Conservation (phyloP, 1,140 invertebrate genomes). For the Manduca sexta region DNA sequence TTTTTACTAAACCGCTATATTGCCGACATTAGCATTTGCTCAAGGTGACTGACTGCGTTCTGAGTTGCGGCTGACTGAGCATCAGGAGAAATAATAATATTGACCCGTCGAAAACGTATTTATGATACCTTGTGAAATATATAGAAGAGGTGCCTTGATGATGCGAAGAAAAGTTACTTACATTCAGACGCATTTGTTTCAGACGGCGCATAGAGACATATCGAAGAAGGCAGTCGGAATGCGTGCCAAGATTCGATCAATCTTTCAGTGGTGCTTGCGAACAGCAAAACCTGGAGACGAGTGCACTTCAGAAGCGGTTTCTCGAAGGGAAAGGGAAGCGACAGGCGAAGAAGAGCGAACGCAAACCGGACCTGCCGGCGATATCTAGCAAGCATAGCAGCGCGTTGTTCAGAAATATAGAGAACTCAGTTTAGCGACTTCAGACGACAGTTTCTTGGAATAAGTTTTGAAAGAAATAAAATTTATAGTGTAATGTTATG, state of each 20-base stretch:
- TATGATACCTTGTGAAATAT: too few relatives aligned
- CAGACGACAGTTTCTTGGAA: too few relatives aligned
- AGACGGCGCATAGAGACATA: constrained; percentile 89
- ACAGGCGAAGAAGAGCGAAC: constrained; percentile 85
- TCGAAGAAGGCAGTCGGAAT: constrained; percentile 83
- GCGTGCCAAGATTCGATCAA: constrained; percentile 84
- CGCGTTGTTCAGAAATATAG: constrained; percentile 69
- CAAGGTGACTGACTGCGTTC: constrained; percentile 64
- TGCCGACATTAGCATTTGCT: constrained; percentile 64
- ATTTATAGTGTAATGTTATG: too few relatives aligned
- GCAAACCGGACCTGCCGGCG: constrained; percentile 73
- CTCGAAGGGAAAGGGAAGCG: constrained; percentile 89
- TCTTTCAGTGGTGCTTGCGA: constrained; percentile 85
- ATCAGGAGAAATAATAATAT: constrained; percentile 42
- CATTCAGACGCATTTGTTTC: constrained; percentile 45
- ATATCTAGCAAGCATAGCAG: constrained; percentile 75
- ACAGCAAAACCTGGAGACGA: constrained; percentile 87
- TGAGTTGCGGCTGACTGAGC: constrained; percentile 60
- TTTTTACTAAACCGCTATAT: constrained; percentile 38
- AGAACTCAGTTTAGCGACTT: too few relatives aligned
- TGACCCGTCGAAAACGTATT: too few relatives aligned
- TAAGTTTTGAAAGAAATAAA: too few relatives aligned
- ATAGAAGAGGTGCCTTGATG: neutral
- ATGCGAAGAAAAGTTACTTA: too few relatives aligned
- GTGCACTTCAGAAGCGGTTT: constrained; percentile 85